Conservation (phyloP, 2,797 vertebrate genomes). For the Cynodonichthys magdalenae region DNA sequence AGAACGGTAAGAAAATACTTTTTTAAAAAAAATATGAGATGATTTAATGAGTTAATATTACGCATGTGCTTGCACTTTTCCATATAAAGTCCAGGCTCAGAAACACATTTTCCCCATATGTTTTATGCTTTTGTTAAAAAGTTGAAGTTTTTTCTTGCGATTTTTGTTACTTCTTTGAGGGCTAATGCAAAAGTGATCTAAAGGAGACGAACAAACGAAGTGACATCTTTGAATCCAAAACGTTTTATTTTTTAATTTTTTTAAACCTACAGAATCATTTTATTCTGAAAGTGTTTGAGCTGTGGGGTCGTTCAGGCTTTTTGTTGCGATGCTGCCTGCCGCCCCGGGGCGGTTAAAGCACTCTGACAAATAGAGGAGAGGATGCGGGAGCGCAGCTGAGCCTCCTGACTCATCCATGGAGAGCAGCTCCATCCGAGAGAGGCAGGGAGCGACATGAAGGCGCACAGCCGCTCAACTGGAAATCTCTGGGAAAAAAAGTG, state of each 20-base stretch:
- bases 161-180: too few relatives aligned
- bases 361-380: slow-evolving; percentile 72
- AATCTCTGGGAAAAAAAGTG: slow-evolving; percentile 69
- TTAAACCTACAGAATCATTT: not conserved
- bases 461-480: slow-evolving; percentile 71
- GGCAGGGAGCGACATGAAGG: slow-evolving; percentile 59
- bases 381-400: slow-evolving; percentile 52
- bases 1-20: slow-evolving; percentile 74
- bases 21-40: slow-evolving; percentile 11
- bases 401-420: slow-evolving; percentile 75
- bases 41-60: too few relatives aligned
- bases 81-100: too few relatives aligned
- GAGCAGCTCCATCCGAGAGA: slow-evolving; percentile 63
- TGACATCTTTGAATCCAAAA: too few relatives aligned
- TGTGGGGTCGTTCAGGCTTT: slow-evolving; percentile 43
- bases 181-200: too few relatives aligned
- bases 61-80: too few relatives aligned
- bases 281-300: slow-evolving; percentile 23
- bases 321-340: slow-evolving; percentile 53
- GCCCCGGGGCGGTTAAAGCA: slow-evolving; percentile 75
- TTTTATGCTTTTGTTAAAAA: too few relatives aligned
- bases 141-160: too few relatives aligned
- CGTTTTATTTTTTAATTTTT: not conserved
- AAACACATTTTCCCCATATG: too few relatives aligned
- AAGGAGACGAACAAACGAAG: too few relatives aligned